Percentiles rank a stretch among this genome's conserved stretches.
These are phyloP conservation scores for Pseudonaja textilis DNA, from an alignment of 2,113 vertebrate species.

Conservation along the genomic window DNA sequence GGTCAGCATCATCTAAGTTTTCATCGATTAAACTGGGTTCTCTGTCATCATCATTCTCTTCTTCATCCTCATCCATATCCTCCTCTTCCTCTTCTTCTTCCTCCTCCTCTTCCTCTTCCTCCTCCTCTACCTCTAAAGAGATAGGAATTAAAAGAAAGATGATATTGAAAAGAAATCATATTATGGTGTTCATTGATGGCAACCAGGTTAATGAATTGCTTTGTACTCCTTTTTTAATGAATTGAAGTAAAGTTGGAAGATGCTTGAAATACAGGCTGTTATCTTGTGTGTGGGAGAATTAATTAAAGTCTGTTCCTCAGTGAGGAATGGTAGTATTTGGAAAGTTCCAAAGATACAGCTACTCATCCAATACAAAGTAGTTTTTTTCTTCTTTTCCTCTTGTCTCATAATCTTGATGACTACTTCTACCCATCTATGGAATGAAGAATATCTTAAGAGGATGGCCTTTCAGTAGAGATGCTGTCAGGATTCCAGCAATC, in stretches of 20 bases:
- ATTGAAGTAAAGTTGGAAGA: not conserved
- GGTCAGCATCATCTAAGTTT: conserved; percentile 78
- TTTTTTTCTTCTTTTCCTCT: not conserved
- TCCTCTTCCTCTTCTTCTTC: conserved; percentile 69
- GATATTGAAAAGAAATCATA: not conserved
- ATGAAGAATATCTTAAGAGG: not conserved
- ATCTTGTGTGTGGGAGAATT: not conserved
- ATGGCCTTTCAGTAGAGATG: not conserved
- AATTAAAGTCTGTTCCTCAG: not conserved
- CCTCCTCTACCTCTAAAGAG: conserved; percentile 73
- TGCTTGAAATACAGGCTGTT: not conserved
- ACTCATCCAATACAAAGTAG: not conserved
- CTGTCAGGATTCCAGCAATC: too few species aligned
- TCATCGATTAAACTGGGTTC: conserved; percentile 80
- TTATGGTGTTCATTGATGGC: not conserved
- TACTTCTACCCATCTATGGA: not conserved
- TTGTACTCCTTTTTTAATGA: not conserved
- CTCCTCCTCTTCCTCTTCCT: conserved; percentile 80
- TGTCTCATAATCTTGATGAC: not conserved
- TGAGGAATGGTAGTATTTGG: not conserved
- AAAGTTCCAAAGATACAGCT: not conserved
- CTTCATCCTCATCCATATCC: conserved; percentile 77
- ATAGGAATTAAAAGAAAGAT: conserved; percentile 36
- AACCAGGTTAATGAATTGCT: not conserved
- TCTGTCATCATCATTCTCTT: conserved; percentile 85